A percentile compares a stretch with the other conserved stretches of the same genome.
These are phyloP conservation scores for Wasmannia auropunctata DNA, from an alignment of 1,140 invertebrate genomes.

Conservation along the genomic window DNA sequence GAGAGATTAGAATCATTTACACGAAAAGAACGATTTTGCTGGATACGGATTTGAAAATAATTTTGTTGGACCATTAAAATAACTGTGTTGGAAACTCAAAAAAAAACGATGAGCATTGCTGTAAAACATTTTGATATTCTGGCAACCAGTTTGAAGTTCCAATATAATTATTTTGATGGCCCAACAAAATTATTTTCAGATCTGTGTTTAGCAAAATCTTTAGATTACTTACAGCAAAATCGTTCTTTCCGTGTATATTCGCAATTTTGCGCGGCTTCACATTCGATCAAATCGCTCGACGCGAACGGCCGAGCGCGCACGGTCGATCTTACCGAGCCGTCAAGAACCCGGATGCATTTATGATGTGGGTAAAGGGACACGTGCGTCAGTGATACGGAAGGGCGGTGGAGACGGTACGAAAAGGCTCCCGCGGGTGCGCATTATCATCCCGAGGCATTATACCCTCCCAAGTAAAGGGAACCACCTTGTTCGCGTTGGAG, in stretches of 20 bases:
- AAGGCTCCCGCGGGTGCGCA: slow-evolving; percentile 71
- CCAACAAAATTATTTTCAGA: too few species aligned
- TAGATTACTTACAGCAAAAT: too few species aligned
- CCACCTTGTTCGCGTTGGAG: slow-evolving; percentile 68
- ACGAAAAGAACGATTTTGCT: too few species aligned
- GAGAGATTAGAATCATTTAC: too few species aligned
- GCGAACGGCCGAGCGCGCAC: slow-evolving; percentile 19
- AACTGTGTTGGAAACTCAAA: too few species aligned
- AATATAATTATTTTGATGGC: too few species aligned
- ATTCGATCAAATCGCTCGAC: neutral
- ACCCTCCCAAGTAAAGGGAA: slow-evolving; percentile 17
- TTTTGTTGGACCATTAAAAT: too few species aligned
- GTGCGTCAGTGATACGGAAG: slow-evolving; percentile 24
- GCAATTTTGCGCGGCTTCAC: neutral
- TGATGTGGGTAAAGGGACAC: slow-evolving; percentile 26
- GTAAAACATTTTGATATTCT: too few species aligned
- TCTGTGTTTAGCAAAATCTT: too few species aligned
- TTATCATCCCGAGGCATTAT: slow-evolving; percentile 74
- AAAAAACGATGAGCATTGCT: too few species aligned
- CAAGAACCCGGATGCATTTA: slow-evolving; percentile 34
- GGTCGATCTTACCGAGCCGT: neutral
- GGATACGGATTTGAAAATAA: too few species aligned
- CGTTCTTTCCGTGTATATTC: neutral
- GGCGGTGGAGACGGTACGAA: slow-evolving; percentile 66
- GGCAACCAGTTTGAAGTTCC: too few species aligned